Evolutionary conservation across 2,797 vertebrate genomes (phyloP).

Genomic region (Orientallactaga sibirica): DNA sequence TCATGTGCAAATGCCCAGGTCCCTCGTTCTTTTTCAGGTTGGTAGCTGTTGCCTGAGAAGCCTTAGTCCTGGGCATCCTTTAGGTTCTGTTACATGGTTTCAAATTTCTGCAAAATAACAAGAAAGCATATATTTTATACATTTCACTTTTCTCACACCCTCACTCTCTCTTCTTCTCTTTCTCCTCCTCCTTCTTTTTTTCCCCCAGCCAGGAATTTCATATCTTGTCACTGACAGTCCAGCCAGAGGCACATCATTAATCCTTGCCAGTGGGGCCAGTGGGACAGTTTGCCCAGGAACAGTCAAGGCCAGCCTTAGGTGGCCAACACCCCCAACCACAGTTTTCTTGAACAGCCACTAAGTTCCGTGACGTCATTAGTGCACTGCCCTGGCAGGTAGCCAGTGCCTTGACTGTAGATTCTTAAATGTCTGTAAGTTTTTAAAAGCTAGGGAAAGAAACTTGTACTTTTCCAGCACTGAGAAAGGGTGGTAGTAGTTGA

Average conservation of each 20-base stretch:
- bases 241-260: constrained; percentile 79
- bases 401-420: constrained; percentile 48
- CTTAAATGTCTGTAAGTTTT: constrained; percentile 36
- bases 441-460: constrained; percentile 27
- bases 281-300: constrained; percentile 72
- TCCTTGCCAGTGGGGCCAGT: constrained; percentile 68
- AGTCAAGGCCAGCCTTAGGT: constrained; percentile 77
- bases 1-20: not conserved
- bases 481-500: not conserved
- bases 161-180: not conserved
- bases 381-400: constrained; percentile 52
- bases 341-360: constrained; percentile 43
- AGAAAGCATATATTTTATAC: not conserved
- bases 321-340: not conserved
- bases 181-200: not conserved
- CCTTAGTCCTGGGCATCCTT: not conserved
- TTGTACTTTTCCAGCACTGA: constrained; percentile 70
- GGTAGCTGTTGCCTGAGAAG: not conserved
- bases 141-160: not conserved
- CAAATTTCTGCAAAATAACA: constrained; percentile 49
- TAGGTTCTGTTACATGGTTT: constrained; percentile 9
- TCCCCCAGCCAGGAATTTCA: constrained; percentile 61
- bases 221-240: constrained; percentile 46
- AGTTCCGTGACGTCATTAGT: constrained; percentile 49
- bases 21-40: constrained; percentile 3